Base-by-base conservation (phyloP, 2,113 vertebrate genomes). In the Cebidichthys violaceus region DNA sequence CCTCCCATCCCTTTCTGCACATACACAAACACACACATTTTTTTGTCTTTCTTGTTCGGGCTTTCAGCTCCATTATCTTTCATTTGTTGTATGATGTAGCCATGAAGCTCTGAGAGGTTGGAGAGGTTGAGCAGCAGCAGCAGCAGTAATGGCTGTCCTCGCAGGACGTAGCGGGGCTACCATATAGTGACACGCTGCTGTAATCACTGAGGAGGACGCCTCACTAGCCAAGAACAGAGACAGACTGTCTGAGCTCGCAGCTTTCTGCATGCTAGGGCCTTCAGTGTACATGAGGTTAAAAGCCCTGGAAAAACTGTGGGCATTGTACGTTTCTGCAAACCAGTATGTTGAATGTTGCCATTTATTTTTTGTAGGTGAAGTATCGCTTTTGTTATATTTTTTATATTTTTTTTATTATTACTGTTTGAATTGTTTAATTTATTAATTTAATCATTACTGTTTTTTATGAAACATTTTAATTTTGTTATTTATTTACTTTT, bases 121-220 rank as follows among this genome's bases (percentile, higher is more conserved):
- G n/a, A 73, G 65, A 57, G 55, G 29, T 10, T 45, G 78, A 77
- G 74, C 70, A 47, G 72, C 20, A 67, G 72, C 20, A 67, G 72
- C 31, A 33, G 50, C 77, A 75, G 59, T 82, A 82, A 75, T 82
- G 84, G 66, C 20, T 72, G 60, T 78, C 55, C 52, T 83, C 55
- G 75, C 15, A 7, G 39, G 43, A n/a, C 57, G 72, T 54, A 55
- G 43, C 29, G 9, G 14, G 33, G 75, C 62, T 52, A 65, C 79
- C 8, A 71, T 61, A 52, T 8, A 27, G 75, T 70, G 67, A 75
- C 82, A 79, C 29, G 6, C 33, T 18, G 45, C 60, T 54, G 50
- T 75, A 47, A 85, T 89, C 65, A 82, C 43, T 6, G 61, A 86
- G 82, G 62, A 84, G 72, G 82, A 85, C 57, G 70, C 64, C 69